Evolutionary conservation across 2,113 vertebrate species (phyloP), one percentile per base, ranked within the genome.

Genomic region (Coreoperca whiteheadi): DNA sequence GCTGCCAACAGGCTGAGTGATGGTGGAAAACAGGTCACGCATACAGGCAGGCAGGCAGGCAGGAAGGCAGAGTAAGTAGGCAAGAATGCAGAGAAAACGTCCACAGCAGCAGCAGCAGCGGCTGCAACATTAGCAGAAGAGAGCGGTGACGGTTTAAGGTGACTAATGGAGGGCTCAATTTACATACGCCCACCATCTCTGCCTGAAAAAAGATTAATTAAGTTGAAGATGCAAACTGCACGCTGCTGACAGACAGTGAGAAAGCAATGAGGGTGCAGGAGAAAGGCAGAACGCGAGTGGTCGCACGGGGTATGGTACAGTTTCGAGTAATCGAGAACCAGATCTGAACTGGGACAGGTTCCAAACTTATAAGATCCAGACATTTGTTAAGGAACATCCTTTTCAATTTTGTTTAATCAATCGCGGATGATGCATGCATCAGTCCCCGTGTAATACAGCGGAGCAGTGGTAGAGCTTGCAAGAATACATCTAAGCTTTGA

Each of bases 131-230:
- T 25, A 34, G 70, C 41, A 72, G 59, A 65, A 60, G 57, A 54
- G 43, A 83, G 65, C 34, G 3, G 56, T 48, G 68, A 69, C 48
- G 25, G 68, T 78, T 79, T 60, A 43, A 41, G 57, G 61, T 86
- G 72, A 89, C 60, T 89, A 89, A 91, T 79, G 64, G 81, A 69
- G 83, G 69, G 78, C 74, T 64, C 30, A 37, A 89, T 92, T 91
- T 85, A 83, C 87, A 93, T 88, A 88, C 81, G 28, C 87, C 89
- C 86, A 91, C 90, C 54, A 68, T 64, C 56, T 73, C 83, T 76
- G 66, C 81, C 71, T 85, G 83, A 73, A 75, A 65, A 82, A 71
- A 77, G 66, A 87, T 72, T 84, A 90, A 91, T 88, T 70, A 79
- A 46, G 56, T 39, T 71, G 14, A 79, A 76, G 59, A 77, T 64